Evolutionary conservation across 1,140 invertebrate genomes (phyloP).

Genomic region (Drosophila melanica): DNA sequence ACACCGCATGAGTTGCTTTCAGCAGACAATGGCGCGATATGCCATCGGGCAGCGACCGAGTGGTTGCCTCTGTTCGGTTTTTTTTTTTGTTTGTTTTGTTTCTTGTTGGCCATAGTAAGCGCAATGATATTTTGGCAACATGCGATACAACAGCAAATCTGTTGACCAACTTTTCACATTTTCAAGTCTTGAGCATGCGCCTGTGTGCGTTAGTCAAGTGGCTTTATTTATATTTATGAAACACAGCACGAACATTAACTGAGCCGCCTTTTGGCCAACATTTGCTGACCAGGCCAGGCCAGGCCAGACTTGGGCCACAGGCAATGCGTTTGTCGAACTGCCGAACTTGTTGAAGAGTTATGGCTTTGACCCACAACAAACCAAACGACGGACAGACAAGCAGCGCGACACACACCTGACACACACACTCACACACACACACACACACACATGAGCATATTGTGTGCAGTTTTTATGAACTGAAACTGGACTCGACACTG

Average conservation of each 20-base stretch:
- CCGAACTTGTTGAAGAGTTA: constrained; percentile 78
- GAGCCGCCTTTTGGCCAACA: constrained; percentile 34
- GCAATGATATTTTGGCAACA: constrained; percentile 35
- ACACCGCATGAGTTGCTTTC: constrained; percentile 74
- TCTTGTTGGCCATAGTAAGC: constrained; percentile 6
- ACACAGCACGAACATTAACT: constrained; percentile 59
- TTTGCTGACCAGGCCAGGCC: constrained; percentile 15
- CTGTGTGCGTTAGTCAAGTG: constrained; percentile 72
- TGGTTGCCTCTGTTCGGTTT: constrained; percentile 34
- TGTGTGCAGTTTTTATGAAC: constrained; percentile 49
- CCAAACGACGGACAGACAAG: constrained; percentile 22
- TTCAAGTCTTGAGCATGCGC: constrained; percentile 39
- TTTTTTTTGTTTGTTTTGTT: constrained; percentile 2
- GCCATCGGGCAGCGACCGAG: constrained; percentile 33
- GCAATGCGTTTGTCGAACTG: constrained; percentile 52
- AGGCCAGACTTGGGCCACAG: constrained; percentile 31
- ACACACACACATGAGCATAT: background rate
- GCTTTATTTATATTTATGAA: constrained; percentile 81
- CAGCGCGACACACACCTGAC: constrained; percentile 34
- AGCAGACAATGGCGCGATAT: constrained; percentile 70
- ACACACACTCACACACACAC: constrained; percentile 18
- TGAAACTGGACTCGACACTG: constrained; percentile 48
- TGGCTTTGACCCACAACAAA: constrained; percentile 76
- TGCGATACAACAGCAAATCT: constrained; percentile 32
- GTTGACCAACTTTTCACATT: constrained; percentile 64